Evolutionary conservation across 2,113 vertebrate species (phyloP).

Genomic region (Phylloscopus whistleri): DNA sequence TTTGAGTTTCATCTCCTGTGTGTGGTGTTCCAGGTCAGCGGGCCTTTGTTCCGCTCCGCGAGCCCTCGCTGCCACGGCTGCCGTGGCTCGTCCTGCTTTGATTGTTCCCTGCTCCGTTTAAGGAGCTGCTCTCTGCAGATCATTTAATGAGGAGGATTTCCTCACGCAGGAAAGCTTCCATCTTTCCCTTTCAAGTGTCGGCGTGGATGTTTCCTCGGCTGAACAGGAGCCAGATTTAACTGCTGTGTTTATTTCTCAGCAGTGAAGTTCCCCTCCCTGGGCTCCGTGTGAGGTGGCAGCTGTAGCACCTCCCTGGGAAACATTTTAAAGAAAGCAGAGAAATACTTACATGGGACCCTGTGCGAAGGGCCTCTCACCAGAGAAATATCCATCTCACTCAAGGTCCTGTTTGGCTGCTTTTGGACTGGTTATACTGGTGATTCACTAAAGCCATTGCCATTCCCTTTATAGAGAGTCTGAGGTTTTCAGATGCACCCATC

Average conservation of each 20-base stretch:
- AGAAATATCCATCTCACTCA: accelerated
- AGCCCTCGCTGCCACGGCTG: not conserved
- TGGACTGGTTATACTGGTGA: not conserved
- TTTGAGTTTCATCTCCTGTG: not conserved
- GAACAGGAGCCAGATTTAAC: not conserved
- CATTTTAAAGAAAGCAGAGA: not conserved
- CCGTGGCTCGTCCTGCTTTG: not conserved
- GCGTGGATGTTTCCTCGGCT: not conserved
- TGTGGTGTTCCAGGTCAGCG: not conserved
- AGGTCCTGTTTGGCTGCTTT: accelerated
- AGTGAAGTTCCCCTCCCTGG: not conserved
- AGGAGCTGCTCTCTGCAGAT: not conserved
- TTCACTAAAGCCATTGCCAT: not conserved
- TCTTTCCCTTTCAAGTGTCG: not conserved
- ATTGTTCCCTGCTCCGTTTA: no score
- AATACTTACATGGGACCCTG: accelerated
- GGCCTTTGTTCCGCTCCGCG: not conserved
- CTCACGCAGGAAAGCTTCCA: not conserved
- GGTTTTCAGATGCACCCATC: not conserved
- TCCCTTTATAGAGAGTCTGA: accelerated
- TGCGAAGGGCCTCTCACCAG: not conserved
- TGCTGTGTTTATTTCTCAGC: not conserved
- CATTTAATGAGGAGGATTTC: conserved; percentile 14
- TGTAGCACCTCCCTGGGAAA: not conserved
- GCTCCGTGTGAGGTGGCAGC: not conserved